Evolutionary conservation across 2,888 invertebrate species (phyloP), one percentile per base, ranked within the genome.

Genomic region (Tenthredo notha): DNA sequence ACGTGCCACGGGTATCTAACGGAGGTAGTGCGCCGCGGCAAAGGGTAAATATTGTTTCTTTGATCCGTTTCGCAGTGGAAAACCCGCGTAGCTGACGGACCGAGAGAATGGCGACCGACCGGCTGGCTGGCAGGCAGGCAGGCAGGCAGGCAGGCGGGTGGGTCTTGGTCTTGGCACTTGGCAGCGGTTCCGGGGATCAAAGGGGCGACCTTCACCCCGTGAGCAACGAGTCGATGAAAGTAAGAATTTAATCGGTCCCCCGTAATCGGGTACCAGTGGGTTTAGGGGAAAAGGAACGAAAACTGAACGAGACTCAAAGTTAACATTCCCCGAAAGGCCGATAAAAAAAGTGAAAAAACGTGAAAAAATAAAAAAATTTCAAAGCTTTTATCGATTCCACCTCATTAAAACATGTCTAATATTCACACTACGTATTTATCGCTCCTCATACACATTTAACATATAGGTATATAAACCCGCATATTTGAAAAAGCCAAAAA

Each of bases 11-110:
- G 18, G 5, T 74, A 4, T 74, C 72, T 74, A 21, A 40, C 37
- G 72, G 72, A 18, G 43, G 40, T 25, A 43, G 72, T 43, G 7
- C 43, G 21, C 47, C 43, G 50, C 4, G 50, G 67, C 43, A 33
- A 67, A 67, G 83, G 65, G 83, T 70, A 83, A 83, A 83, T 83
- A 83, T 83, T 83, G 83, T 83, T 83, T 83, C 83, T 83, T 83
- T 83, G 67, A 83, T 83, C 83, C 43, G 83, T 83, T 83, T 29
- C 50, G 29, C n/a, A 25, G 40, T 61, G 61, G 18, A 80, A 80
- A 80, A 33, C 29, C 54, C 58, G 37, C 29, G 77, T 40, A 74
- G 50, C 77, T 54, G 77, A 77, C 77, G 54, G 54, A 77, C 77
- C 54, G 37, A 61, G 61, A 61, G 61, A 61, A 77, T 18, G 77